phyloP scores from a whole-genome alignment of 2,113 vertebrate genomes.

The Prunella fulvescens region DNA sequence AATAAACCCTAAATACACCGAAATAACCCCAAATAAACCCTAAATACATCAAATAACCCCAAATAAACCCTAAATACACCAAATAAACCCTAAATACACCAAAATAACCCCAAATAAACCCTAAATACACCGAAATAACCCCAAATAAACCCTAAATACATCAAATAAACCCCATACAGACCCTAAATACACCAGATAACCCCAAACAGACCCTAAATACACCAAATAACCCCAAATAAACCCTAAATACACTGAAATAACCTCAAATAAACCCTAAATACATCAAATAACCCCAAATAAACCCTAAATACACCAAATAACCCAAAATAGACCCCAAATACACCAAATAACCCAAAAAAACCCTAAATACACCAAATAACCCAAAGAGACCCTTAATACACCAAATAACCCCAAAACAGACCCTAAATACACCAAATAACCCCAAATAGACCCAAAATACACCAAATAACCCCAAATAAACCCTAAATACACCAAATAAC shows the following conservation, averaged over 20 bases:
- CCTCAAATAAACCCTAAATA: too few relatives aligned
- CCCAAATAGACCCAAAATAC: background rate
- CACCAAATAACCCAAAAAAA: too few relatives aligned
- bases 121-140: background rate
- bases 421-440: background rate
- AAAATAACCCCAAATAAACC: background rate
- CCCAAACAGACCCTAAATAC: background rate
- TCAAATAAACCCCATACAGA: background rate
- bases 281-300: background rate
- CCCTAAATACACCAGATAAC: background rate
- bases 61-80: too few relatives aligned
- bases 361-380: too few relatives aligned
- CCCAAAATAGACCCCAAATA: too few relatives aligned
- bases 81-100: too few relatives aligned
- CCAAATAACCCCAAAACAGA: background rate
- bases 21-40: background rate
- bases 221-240: background rate
- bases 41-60: background rate
- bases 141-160: background rate
- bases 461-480: background rate
- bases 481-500: background rate
- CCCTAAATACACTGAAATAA: background rate
- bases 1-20: background rate
- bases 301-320: background rate
- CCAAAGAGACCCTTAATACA: background rate